Evolutionary conservation across 2,888 invertebrate species (phyloP).

Genomic region (Seira musarum): DNA sequence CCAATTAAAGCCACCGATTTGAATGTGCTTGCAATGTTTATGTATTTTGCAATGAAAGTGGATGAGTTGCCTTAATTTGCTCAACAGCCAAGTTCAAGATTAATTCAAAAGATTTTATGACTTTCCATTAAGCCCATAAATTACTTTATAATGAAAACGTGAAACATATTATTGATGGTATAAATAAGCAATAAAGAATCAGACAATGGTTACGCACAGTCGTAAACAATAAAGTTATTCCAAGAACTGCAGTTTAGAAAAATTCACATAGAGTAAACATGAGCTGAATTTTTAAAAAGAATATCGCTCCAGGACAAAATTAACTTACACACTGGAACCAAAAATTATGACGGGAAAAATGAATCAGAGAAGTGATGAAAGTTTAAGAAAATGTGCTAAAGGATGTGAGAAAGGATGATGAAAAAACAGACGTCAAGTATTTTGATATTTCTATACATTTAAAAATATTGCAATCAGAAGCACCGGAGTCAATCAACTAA

Average conservation of each 20-base stretch:
- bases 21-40: too few species aligned
- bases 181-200: conserved; percentile 19
- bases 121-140: conserved; percentile 28
- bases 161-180: conserved; percentile 8
- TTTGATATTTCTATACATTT: too few species aligned
- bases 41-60: too few species aligned
- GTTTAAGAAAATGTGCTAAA: not conserved
- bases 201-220: not conserved
- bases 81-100: not conserved
- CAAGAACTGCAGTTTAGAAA: conserved; percentile 6
- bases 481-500: too few species aligned
- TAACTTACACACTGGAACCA: conserved; percentile 29
- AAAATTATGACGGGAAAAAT: not conserved
- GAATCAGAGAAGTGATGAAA: not conserved
- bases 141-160: conserved; percentile 18
- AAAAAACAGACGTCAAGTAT: too few species aligned
- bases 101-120: not conserved
- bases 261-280: conserved; percentile 5
- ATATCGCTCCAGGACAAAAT: conserved; percentile 17
- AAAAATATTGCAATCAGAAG: too few species aligned
- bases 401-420: too few species aligned
- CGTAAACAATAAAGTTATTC: not conserved
- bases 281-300: conserved; percentile 14
- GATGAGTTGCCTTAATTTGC: too few species aligned
- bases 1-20: too few species aligned